Percentiles rank a stretch among this genome's conserved stretches.
phyloP scores from a whole-genome alignment of 2,888 invertebrate species.

The Andrena trimmerana region DNA sequence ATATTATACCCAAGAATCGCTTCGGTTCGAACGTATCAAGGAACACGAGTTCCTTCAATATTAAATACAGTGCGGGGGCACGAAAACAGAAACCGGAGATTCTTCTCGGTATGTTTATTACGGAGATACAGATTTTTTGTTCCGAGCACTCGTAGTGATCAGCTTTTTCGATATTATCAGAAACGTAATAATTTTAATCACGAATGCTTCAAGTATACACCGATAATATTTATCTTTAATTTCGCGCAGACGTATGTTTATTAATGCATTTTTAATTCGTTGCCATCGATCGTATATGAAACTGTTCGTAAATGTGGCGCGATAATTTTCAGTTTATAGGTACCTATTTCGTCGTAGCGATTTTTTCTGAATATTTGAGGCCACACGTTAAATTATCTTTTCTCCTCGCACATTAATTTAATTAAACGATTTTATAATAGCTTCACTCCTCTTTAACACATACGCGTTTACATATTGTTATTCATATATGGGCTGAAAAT shows the following conservation, averaged over 20 bases:
- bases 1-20: constrained; percentile 11
- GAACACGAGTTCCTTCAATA: background rate
- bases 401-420: too few relatives aligned
- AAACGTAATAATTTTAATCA: constrained; percentile 3
- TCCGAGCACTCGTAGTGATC: background rate
- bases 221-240: background rate
- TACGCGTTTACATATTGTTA: too few relatives aligned
- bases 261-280: background rate
- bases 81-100: constrained; percentile 1
- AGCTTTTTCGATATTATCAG: background rate
- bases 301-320: too few relatives aligned
- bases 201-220: background rate
- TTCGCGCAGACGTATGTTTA: background rate
- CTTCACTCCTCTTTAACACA: too few relatives aligned
- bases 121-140: background rate
- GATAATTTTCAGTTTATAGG: too few relatives aligned
- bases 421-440: too few relatives aligned
- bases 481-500: too few relatives aligned
- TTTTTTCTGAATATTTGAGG: too few relatives aligned
- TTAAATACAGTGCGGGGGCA: background rate
- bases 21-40: constrained; percentile 4
- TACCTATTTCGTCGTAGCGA: too few relatives aligned
- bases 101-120: constrained; percentile 17
- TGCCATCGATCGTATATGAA: too few relatives aligned
- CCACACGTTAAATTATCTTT: too few relatives aligned